Percentiles rank a stretch among this genome's conserved stretches.
Conservation (phyloP, 2,888 invertebrate genomes). For the Dendrolimus pini region DNA sequence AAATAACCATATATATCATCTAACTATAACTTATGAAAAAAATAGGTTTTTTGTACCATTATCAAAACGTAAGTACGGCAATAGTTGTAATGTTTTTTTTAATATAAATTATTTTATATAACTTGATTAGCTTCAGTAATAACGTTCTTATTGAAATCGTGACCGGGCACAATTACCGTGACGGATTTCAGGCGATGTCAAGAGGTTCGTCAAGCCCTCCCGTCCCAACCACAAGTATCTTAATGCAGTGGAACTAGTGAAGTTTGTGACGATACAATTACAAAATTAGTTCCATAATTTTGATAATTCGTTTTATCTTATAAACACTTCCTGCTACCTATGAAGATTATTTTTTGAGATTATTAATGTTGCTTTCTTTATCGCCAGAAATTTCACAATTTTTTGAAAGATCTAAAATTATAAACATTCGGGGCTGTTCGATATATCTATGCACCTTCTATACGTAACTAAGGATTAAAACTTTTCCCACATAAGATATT, state of each 20-base stretch:
- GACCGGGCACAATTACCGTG: conserved; percentile 42
- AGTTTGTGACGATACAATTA: neutral
- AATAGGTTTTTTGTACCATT: too few relatives aligned
- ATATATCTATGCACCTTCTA: too few relatives aligned
- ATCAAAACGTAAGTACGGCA: too few relatives aligned
- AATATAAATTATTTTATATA: conserved; percentile 12
- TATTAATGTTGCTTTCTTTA: too few relatives aligned
- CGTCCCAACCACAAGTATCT: conserved; percentile 15
- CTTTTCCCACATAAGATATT: too few relatives aligned
- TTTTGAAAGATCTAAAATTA: too few relatives aligned
- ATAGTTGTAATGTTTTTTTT: neutral
- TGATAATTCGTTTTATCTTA: conserved; percentile 1
- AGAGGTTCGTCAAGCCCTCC: conserved; percentile 20
- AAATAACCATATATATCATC: too few relatives aligned
- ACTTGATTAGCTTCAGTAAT: conserved; percentile 34
- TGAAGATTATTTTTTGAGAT: too few relatives aligned
- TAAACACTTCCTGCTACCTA: neutral
- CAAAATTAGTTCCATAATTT: conserved; percentile 1
- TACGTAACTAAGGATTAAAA: too few relatives aligned
- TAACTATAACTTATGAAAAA: too few relatives aligned
- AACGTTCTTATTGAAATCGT: conserved; percentile 42
- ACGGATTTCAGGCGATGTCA: conserved; percentile 40
- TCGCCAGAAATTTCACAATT: too few relatives aligned
- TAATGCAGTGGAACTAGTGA: conserved; percentile 12
- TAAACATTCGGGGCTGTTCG: too few relatives aligned